Evolutionary conservation across 2,888 invertebrate species (phyloP).

Genomic region (Incurvaria masculella): DNA sequence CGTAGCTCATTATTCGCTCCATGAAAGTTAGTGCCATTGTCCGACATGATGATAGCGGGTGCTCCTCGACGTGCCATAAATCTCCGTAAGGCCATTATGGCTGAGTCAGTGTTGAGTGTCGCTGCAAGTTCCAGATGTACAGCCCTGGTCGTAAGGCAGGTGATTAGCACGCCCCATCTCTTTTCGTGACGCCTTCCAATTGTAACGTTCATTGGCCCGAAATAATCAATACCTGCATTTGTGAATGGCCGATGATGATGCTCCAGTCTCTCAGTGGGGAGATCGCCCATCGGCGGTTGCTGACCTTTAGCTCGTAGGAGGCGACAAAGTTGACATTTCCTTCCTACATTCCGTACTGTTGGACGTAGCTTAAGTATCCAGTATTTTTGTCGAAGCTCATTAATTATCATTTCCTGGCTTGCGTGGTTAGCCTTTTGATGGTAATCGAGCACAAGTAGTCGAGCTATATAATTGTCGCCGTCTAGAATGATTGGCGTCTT

Average conservation of each 20-base stretch:
- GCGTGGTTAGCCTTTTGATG: no score
- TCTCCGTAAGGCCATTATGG: background rate
- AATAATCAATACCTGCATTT: slow-evolving; percentile 17
- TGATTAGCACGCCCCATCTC: background rate
- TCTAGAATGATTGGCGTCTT: no score
- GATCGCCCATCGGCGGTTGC: no score
- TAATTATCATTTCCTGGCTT: no score
- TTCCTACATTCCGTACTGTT: no score
- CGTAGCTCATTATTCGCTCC: background rate
- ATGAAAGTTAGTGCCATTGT: background rate
- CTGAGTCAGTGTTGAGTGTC: background rate
- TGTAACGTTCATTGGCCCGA: slow-evolving; percentile 13
- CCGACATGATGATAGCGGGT: background rate
- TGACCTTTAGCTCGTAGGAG: no score
- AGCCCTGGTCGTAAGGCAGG: background rate
- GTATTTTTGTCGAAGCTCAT: no score
- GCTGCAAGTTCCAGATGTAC: background rate
- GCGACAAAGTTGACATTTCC: no score
- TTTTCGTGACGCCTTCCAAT: slow-evolving; percentile 12
- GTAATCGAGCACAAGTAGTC: no score
- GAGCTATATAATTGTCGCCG: no score
- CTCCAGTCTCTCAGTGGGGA: no score
- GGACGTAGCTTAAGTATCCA: no score
- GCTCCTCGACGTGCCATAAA: background rate
- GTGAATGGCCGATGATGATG: slow-evolving; percentile 14